Conservation (phyloP, 2,113 vertebrate genomes). For the Chionis minor region DNA sequence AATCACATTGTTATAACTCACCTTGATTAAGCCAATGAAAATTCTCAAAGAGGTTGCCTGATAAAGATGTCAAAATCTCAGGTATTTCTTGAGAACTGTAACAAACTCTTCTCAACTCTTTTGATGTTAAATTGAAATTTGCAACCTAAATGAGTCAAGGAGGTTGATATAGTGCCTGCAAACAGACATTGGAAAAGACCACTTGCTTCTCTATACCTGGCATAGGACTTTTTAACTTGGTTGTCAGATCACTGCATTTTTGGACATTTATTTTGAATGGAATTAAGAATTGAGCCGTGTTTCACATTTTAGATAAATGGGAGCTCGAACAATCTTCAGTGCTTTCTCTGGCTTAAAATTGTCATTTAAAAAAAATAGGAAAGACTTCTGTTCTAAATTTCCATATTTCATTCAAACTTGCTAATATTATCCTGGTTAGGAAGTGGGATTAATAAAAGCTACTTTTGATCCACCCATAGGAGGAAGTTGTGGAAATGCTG, state of each 20-base stretch:
- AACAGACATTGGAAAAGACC: not conserved
- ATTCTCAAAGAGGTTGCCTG: not conserved
- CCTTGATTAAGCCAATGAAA: not conserved
- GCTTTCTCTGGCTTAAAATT: not conserved
- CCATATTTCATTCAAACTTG: constrained; percentile 15
- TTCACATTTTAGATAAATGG: not conserved
- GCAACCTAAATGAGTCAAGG: not conserved
- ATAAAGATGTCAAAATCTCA: not conserved
- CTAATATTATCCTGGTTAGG: constrained; percentile 48
- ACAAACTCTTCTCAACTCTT: not conserved
- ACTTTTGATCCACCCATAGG: constrained; percentile 53
- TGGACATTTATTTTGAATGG: not conserved
- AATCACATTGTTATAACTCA: not conserved
- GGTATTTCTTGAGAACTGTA: not conserved
- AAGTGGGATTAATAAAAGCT: constrained; percentile 51
- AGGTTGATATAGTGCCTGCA: not conserved
- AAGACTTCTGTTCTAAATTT: constrained; percentile 28
- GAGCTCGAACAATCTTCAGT: not conserved
- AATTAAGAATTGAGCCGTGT: not conserved
- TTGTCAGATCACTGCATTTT: not conserved
- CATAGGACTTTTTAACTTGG: not conserved
- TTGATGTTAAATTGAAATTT: not conserved
- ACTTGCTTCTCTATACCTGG: not conserved
- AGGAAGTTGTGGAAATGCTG: constrained; percentile 51
- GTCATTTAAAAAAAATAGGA: not conserved